These are phyloP conservation scores for Acyrthosiphon pisum DNA, from an alignment of 1,140 invertebrate genomes.

Conservation along the genomic window DNA sequence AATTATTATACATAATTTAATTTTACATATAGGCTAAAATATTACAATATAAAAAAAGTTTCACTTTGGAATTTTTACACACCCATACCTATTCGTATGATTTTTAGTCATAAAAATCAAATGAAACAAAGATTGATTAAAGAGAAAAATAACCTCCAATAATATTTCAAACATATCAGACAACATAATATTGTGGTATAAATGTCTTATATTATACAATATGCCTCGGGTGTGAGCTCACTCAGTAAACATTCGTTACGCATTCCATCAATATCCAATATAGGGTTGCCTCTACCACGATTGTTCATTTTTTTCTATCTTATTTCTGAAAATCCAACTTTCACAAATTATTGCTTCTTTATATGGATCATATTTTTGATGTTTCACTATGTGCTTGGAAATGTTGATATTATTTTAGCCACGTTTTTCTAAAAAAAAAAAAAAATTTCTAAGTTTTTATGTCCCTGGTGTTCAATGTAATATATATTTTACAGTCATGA, in stretches of 20 bases:
- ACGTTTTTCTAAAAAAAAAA: no score
- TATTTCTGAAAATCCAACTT: not conserved
- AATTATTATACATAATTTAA: not conserved
- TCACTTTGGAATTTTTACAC: not conserved
- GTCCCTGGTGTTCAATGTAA: not conserved
- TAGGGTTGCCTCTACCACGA: not conserved
- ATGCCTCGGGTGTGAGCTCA: not conserved
- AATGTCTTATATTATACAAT: not conserved
- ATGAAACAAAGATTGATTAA: not conserved
- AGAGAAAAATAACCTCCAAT: not conserved
- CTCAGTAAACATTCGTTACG: not conserved
- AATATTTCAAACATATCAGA: not conserved
- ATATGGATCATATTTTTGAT: not conserved
- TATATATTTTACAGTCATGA: no score
- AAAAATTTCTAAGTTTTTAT: no score
- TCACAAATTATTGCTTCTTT: not conserved
- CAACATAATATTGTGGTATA: not conserved
- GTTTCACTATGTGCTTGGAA: not conserved
- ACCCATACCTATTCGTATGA: not conserved
- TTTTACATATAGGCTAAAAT: not conserved
- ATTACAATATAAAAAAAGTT: not conserved
- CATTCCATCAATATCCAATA: not conserved
- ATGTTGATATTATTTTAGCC: not conserved
- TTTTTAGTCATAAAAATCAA: not conserved
- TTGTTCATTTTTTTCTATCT: not conserved